phyloP scores from a whole-genome alignment of 2,888 invertebrate species.

The Branchipolynoe longqiensis region DNA sequence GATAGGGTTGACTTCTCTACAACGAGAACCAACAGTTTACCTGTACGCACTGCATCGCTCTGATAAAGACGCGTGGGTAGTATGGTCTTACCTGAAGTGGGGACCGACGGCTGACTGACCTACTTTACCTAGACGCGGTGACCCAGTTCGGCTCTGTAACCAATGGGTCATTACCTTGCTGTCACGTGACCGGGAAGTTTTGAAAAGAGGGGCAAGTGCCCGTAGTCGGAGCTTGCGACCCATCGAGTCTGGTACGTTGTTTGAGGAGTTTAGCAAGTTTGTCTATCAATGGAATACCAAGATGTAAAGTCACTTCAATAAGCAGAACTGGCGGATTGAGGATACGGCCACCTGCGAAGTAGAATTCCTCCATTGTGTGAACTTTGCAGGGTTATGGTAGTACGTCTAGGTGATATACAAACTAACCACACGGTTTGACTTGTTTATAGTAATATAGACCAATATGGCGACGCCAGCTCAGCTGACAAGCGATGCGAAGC shows the following conservation, averaged over 20 bases:
- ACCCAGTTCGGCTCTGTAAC: slow-evolving; percentile 18
- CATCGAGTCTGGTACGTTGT: neutral
- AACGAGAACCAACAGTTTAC: too few species aligned
- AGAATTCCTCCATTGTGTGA: neutral
- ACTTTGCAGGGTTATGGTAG: neutral
- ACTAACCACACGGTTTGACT: too few species aligned
- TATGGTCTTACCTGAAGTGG: too few species aligned
- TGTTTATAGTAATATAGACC: slow-evolving; percentile 27
- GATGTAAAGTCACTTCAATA: neutral
- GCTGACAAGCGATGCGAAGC: slow-evolving; percentile 44
- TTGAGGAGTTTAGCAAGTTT: neutral
- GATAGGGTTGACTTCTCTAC: too few species aligned
- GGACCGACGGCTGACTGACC: too few species aligned
- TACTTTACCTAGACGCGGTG: slow-evolving; percentile 28
- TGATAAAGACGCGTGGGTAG: too few species aligned
- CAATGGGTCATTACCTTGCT: slow-evolving; percentile 47
- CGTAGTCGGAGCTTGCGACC: slow-evolving; percentile 48
- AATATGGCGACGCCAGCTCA: slow-evolving; percentile 55
- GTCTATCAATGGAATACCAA: neutral
- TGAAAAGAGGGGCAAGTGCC: slow-evolving; percentile 55
- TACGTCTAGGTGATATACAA: too few species aligned
- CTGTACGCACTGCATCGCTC: too few species aligned
- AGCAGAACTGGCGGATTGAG: neutral
- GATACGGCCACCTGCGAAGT: neutral
- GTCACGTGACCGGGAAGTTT: slow-evolving; percentile 59